Conservation (phyloP, 2,797 vertebrate species). For the Bucorvus abyssinicus region DNA sequence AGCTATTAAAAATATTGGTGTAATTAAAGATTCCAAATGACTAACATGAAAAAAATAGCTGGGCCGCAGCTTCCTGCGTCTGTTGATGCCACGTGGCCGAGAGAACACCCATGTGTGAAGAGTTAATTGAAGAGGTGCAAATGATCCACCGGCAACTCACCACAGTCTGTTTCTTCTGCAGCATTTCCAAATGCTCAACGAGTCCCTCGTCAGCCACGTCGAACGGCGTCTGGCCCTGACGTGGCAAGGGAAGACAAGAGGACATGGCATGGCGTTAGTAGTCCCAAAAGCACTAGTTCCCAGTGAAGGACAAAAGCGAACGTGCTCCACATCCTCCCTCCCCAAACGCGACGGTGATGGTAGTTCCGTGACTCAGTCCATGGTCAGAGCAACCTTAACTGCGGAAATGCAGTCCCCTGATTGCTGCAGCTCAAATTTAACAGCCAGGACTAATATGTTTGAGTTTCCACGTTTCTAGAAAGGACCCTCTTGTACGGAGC, state of each 20-base stretch:
- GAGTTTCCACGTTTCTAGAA: not conserved
- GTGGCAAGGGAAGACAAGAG: not conserved
- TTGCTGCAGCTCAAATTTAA: not conserved
- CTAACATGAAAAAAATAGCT: not conserved
- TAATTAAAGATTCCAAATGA: not conserved
- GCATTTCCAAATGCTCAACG: constrained; percentile 77
- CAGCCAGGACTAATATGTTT: not conserved
- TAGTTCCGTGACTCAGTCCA: not conserved
- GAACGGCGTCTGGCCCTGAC: constrained; percentile 78
- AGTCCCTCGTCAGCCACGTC: constrained; percentile 80
- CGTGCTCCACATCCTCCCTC: not conserved
- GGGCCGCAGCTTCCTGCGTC: not conserved
- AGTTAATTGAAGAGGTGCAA: not conserved
- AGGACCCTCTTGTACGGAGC: not conserved
- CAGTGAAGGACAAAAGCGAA: not conserved
- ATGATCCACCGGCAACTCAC: constrained; percentile 58
- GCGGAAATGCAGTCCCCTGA: not conserved
- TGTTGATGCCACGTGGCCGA: not conserved
- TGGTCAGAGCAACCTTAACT: not conserved
- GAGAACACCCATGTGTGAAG: not conserved
- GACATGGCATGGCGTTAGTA: not conserved
- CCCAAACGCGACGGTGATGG: not conserved
- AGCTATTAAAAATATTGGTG: not conserved
- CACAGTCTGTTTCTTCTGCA: constrained; percentile 80
- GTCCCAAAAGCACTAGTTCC: not conserved